Evolutionary conservation across 2,797 vertebrate species (phyloP), one percentile per base, ranked within the genome.

Genomic region (Knipowitschia caucasica): DNA sequence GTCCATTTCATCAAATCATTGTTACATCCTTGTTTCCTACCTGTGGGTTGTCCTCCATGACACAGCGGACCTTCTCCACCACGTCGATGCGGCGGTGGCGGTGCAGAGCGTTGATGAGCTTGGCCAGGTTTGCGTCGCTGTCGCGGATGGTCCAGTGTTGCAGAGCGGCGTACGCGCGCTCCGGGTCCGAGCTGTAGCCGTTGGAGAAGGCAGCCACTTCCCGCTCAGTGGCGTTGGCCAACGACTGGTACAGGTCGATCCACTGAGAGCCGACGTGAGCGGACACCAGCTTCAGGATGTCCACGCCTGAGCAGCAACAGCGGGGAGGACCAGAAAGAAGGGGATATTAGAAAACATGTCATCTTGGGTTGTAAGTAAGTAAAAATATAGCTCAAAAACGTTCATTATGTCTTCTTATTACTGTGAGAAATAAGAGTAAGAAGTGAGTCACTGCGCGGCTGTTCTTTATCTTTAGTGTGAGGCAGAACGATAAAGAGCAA

Each of bases 71-170:
- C 87, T 95, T 97, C 86, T 98, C 96, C 67, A 99, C 95, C 15
- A 99, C 94, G 0, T 98, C 95, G 0, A 93, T 98, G 76, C 94
- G 92, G 0, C 94, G 88, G 64, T 95, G 94, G 52, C 94, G 90
- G 46, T 96, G 96, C 24, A 99, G 88, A n/a, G 92, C 93, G 0
- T 93, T 95, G 83, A 98, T 98, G 50, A 99, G 86, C 78, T 96
- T 96, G 24, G 94, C 95, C 23, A 99, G 91, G 84, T 94, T 98
- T 83, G 96, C 95, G 43, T 96, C 95, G 0, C 91, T 82, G 57
- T 98, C 96, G 0, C 94, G 90, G 75, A 98, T 92, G 73, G 94
- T 98, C 96, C 96, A 99, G 85, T 97, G 95, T 86, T 98, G 94
- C 72, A 99, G 80, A 0, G 96, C 94, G 0, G 96, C 96, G 0